Evolutionary conservation across 1,140 invertebrate genomes (phyloP).

Genomic region (Andricus grossulariae): DNA sequence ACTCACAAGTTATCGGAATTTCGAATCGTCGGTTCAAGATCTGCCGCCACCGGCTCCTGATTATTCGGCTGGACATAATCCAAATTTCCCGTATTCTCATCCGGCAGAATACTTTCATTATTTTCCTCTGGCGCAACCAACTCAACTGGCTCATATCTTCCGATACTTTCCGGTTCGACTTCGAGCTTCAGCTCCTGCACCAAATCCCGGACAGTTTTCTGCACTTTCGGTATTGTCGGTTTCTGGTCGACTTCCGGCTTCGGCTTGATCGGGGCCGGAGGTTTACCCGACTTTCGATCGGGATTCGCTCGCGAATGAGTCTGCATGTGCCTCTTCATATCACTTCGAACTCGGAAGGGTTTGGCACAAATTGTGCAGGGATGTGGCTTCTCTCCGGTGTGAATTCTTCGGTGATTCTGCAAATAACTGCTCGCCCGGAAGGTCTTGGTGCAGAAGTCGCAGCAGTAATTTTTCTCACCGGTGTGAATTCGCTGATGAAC

Average conservation of each 20-base stretch:
- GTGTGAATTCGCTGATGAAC: constrained; percentile 93
- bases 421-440: constrained; percentile 91
- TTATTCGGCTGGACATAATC: constrained; percentile 57
- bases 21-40: neutral
- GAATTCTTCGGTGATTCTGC: constrained; percentile 91
- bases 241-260: constrained; percentile 44
- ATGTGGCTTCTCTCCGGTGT: constrained; percentile 91
- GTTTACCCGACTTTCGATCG: constrained; percentile 54
- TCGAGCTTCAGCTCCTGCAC: constrained; percentile 71
- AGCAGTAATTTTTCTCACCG: constrained; percentile 91
- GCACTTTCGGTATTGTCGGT: neutral
- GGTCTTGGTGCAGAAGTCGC: constrained; percentile 89
- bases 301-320: constrained; percentile 80
- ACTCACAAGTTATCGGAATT: constrained; percentile 21
- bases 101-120: constrained; percentile 71
- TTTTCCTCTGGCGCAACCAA: constrained; percentile 64
- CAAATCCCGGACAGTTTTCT: constrained; percentile 67
- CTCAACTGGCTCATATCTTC: constrained; percentile 57
- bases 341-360: constrained; percentile 89
- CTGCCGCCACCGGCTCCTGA: constrained; percentile 27
- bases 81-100: constrained; percentile 63
- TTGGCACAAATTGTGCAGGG: constrained; percentile 87
- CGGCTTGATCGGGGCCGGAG: constrained; percentile 46
- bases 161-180: constrained; percentile 57
- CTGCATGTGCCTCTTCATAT: constrained; percentile 91